Conservation (phyloP, 2,113 vertebrate genomes). For the Puntigrus tetrazona region DNA sequence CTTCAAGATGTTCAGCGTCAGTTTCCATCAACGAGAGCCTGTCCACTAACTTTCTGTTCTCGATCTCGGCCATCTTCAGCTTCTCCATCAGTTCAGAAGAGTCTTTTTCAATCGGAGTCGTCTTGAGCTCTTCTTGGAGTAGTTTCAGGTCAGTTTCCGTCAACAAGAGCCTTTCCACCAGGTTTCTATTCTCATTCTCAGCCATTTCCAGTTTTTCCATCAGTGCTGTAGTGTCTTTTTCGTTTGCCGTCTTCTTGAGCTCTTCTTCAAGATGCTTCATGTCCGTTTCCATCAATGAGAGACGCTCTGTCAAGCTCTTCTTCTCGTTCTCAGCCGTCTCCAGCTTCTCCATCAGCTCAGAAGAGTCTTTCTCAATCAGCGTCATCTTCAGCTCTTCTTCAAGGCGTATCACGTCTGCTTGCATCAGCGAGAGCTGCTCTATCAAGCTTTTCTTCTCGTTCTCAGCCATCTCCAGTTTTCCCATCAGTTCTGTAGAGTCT, state of each 20-base stretch:
- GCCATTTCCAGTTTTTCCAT: conserved; percentile 89
- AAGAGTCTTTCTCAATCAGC: conserved; percentile 84
- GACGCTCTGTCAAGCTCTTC: background rate
- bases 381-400: no score
- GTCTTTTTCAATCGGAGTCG: conserved; percentile 82
- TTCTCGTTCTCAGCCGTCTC: conserved; percentile 71
- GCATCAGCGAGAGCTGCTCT: background rate
- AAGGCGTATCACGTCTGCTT: conserved; percentile 71
- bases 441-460: conserved; percentile 23
- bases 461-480: conserved; percentile 85
- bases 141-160: conserved; percentile 65
- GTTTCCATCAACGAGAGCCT: background rate
- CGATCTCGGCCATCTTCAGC: conserved; percentile 77
- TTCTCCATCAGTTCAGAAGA: conserved; percentile 90
- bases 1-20: conserved; percentile 71
- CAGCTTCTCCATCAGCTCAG: conserved; percentile 92
- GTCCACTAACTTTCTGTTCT: background rate
- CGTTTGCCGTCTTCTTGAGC: conserved; percentile 67
- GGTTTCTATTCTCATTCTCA: conserved; percentile 55
- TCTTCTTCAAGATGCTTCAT: conserved; percentile 66
- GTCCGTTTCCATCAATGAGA: conserved; percentile 47
- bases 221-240: conserved; percentile 86
- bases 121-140: conserved; percentile 58
- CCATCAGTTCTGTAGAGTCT: conserved; percentile 86
- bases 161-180: background rate